Conservation (phyloP, 2,797 vertebrate species). For the Clamator glandarius region DNA sequence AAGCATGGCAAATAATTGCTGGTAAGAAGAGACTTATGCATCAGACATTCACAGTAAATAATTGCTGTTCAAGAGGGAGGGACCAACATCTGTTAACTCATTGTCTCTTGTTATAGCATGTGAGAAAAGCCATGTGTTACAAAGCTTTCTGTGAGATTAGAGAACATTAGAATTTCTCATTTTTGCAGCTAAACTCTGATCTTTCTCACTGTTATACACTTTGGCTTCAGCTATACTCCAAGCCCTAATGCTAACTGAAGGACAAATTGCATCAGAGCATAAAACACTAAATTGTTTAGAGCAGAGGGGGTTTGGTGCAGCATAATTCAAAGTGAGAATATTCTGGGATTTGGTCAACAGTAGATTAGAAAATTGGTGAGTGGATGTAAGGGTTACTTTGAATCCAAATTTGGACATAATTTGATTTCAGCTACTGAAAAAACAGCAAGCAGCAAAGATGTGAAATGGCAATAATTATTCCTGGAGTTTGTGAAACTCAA, state of each 20-base stretch:
- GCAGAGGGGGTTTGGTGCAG: background rate
- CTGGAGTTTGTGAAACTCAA: background rate
- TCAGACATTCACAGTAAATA: background rate
- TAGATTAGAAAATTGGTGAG: background rate
- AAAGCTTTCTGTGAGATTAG: constrained; percentile 1
- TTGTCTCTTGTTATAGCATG: background rate
- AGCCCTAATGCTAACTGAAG: background rate
- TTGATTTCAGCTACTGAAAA: background rate
- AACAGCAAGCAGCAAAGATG: background rate
- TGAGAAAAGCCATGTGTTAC: background rate
- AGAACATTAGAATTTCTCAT: background rate
- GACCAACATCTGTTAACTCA: background rate
- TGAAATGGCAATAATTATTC: background rate
- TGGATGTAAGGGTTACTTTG: background rate
- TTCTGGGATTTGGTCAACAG: background rate
- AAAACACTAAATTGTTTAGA: background rate
- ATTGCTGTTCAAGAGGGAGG: background rate
- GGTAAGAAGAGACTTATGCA: background rate
- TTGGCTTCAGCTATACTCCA: background rate
- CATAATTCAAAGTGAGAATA: background rate
- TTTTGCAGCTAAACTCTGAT: background rate
- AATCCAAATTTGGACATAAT: background rate
- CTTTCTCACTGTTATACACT: background rate
- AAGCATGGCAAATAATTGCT: background rate
- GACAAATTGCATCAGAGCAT: background rate